A percentile compares a stretch with the other conserved stretches of the same genome.
phyloP scores from a whole-genome alignment of 2,797 vertebrate species.

The Aldrovandia affinis region DNA sequence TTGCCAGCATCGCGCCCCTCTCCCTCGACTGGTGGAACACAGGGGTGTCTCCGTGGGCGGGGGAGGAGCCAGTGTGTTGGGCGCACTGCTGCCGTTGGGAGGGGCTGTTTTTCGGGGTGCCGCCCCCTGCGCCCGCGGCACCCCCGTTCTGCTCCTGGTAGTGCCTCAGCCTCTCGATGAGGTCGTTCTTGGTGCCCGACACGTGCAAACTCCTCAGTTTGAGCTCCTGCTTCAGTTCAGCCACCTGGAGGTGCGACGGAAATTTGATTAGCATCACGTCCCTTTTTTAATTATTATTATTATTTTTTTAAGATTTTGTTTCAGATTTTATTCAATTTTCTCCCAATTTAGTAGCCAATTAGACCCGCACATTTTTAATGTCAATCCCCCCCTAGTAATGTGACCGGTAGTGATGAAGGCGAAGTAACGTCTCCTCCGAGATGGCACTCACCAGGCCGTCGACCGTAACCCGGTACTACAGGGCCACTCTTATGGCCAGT shows the following conservation, averaged over 20 bases:
- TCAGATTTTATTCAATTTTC: too few species aligned
- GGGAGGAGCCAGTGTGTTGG: conserved; percentile 17
- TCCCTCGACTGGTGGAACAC: conserved; percentile 71
- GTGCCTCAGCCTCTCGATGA: conserved; percentile 84
- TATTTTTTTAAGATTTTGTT: too few species aligned
- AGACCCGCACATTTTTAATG: too few species aligned
- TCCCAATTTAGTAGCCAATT: too few species aligned
- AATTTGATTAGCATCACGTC: too few species aligned
- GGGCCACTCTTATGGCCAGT: too few species aligned
- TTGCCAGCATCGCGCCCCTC: conserved; percentile 56
- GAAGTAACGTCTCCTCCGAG: too few species aligned
- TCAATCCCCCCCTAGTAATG: too few species aligned
- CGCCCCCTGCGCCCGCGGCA: conserved; percentile 53
- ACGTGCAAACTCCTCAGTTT: conserved; percentile 84
- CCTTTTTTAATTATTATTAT: too few species aligned
- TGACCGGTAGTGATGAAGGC: too few species aligned
- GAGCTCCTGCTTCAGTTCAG: conserved; percentile 86
- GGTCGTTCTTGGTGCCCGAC: conserved; percentile 87
- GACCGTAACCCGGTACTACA: too few species aligned
- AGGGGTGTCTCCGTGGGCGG: conserved; percentile 20
- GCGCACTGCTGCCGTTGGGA: conserved; percentile 48
- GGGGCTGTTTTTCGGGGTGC: conserved; percentile 37
- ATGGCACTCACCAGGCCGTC: too few species aligned
- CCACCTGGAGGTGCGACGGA: conserved; percentile 72
- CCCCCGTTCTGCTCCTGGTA: conserved; percentile 73